Conservation (phyloP, 2,113 vertebrate genomes). For the Corythaeola cristata region DNA sequence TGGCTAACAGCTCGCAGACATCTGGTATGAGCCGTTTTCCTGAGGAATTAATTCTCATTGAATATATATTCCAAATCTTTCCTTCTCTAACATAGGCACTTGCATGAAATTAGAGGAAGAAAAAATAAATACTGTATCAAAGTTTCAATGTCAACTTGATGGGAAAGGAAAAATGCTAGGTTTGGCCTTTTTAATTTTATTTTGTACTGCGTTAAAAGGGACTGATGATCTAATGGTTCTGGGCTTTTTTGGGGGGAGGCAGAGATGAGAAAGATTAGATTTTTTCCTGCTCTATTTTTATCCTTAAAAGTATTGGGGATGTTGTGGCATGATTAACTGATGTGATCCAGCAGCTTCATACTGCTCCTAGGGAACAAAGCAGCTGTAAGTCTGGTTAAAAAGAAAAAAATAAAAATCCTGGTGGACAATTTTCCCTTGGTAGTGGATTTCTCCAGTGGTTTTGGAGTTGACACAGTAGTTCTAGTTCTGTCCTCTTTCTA, state of each 20-base stretch:
- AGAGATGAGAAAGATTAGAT: background rate
- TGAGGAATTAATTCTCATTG: background rate
- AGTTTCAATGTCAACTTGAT: background rate
- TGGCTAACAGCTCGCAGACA: slow-evolving; percentile 5
- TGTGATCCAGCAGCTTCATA: background rate
- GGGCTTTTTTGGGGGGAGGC: background rate
- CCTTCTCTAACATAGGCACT: background rate
- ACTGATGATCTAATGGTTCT: background rate
- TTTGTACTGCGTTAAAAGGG: background rate
- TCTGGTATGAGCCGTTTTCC: background rate
- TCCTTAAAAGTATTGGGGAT: background rate
- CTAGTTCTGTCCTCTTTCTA: background rate
- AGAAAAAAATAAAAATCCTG: background rate
- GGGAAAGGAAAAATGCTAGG: background rate
- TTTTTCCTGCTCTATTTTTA: background rate
- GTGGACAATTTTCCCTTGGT: background rate
- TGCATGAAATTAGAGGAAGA: slow-evolving; percentile 10
- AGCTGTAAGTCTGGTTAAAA: background rate
- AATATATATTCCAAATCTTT: background rate
- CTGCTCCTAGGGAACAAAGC: background rate
- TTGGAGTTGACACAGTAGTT: background rate
- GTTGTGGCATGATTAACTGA: background rate
- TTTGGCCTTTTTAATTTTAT: background rate
- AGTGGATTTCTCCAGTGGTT: background rate
- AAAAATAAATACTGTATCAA: background rate